Percentiles rank a stretch among this genome's conserved stretches.
These are phyloP conservation scores for Chionoecetes opilio DNA, from an alignment of 1,140 invertebrate genomes.

Conservation along the genomic window DNA sequence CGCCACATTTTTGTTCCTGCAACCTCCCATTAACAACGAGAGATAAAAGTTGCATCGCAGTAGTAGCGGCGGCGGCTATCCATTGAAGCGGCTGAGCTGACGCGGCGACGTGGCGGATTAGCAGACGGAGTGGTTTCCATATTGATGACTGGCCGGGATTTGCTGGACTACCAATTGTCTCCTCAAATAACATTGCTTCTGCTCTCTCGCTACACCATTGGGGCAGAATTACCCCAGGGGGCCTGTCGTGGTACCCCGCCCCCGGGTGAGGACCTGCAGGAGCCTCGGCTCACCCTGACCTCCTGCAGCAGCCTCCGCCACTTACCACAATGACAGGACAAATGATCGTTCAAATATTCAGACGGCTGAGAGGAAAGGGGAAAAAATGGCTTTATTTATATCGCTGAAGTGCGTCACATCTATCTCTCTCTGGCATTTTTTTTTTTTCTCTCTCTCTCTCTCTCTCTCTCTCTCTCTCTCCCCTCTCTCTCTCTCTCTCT, in stretches of 20 bases:
- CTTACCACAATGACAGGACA: slow-evolving; percentile 4
- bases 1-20: background rate
- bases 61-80: background rate
- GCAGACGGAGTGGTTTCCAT: slow-evolving; percentile 69
- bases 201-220: slow-evolving; percentile 43
- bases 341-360: slow-evolving; percentile 21
- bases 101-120: slow-evolving; percentile 66
- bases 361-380: slow-evolving; percentile 13
- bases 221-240: background rate
- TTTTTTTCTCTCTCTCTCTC: slow-evolving; percentile 31
- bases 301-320: background rate
- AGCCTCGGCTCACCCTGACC: background rate
- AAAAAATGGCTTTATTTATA: slow-evolving; percentile 24
- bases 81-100: background rate
- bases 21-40: background rate
- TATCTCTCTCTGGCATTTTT: background rate
- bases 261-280: background rate
- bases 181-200: slow-evolving; percentile 71
- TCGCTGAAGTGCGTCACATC: background rate
- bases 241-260: background rate
- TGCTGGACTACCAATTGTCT: slow-evolving; percentile 73
- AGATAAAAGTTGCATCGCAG: background rate
- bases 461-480: slow-evolving; percentile 49
- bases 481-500: background rate
- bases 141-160: slow-evolving; percentile 73